Evolutionary conservation across 1,140 invertebrate species (phyloP), one percentile per base, ranked within the genome.

Genomic region (Vanessa atalanta): DNA sequence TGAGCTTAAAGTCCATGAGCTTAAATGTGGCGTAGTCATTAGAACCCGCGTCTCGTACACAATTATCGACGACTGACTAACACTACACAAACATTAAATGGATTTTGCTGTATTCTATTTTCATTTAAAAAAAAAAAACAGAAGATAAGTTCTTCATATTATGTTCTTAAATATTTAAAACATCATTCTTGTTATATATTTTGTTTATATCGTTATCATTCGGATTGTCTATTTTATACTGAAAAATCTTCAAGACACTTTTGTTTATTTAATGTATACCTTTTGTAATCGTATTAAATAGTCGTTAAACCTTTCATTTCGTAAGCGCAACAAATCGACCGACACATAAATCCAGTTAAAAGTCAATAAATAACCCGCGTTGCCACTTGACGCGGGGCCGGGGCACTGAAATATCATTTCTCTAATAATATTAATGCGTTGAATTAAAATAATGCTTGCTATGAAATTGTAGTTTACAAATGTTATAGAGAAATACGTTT

Each of bases 281-380:
- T 51, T 31, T 51, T 51, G n/a, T 51, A 51, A 5, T 51, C 48
- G 48, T n/a, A 51, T 51, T 12, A 26, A 26, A 61, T 16, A 16
- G n/a, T 16, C 1, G 16, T 71, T 65, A 63, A 31, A 43, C 61
- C 64, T 73, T 60, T 73, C 57, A 53, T 73, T 65, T 66, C 67
- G 63, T 51, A 66, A 73, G 23, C 71, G 71, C 70, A 69, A 55
- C 57, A 67, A 63, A 73, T 65, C 70, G 66, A 65, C 72, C 61
- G 70, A 50, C 55, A 66, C 65, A 76, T 80, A 78, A 80, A 78
- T 78, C 74, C 74, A 67, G 76, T 78, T 80, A 80, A 80, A 80
- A 78, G 79, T 75, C 72, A 80, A 80, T 80, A 80, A 80, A 80
- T 78, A 69, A 80, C 71, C 13, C 51, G 37, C 68, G 31, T 14